A percentile compares a stretch with the other conserved stretches of the same genome.
These are phyloP conservation scores for Myiopsitta monachus DNA, from an alignment of 2,113 vertebrate species.

Conservation along the genomic window DNA sequence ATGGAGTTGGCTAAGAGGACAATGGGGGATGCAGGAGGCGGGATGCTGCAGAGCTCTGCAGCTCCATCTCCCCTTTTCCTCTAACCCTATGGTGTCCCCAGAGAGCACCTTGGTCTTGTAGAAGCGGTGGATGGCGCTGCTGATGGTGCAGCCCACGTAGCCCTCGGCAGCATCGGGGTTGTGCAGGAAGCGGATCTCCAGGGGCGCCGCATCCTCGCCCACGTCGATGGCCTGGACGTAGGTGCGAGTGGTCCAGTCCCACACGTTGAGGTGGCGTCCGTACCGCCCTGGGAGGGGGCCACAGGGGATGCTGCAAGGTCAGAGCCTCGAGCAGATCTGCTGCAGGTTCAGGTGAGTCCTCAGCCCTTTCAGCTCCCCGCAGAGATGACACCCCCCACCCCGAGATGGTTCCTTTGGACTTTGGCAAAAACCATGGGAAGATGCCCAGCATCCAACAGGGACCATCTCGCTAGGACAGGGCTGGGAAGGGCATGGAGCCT, in stretches of 20 bases:
- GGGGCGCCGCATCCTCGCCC: constrained; percentile 81
- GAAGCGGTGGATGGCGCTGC: constrained; percentile 83
- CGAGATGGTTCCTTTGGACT: neutral
- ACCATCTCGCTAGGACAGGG: fast-evolving
- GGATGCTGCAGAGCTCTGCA: fast-evolving
- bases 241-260: constrained; percentile 88
- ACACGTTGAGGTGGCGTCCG: constrained; percentile 79
- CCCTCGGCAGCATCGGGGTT: constrained; percentile 80
- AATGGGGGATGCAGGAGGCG: fast-evolving
- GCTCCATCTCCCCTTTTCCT: neutral
- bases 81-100: neutral
- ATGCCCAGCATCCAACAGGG: neutral
- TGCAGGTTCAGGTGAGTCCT: neutral
- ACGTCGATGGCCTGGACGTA: constrained; percentile 83
- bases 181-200: constrained; percentile 92
- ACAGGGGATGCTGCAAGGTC: neutral
- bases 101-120: constrained; percentile 26
- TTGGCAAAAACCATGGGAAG: neutral
- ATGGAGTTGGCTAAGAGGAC: fast-evolving
- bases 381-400: too few relatives aligned
- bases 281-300: constrained; percentile 77
- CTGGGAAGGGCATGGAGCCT: neutral
- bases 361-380: neutral
- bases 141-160: constrained; percentile 87
- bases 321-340: neutral